Conservation (phyloP, 2,888 invertebrate genomes). For the Cylloceria caligata region DNA sequence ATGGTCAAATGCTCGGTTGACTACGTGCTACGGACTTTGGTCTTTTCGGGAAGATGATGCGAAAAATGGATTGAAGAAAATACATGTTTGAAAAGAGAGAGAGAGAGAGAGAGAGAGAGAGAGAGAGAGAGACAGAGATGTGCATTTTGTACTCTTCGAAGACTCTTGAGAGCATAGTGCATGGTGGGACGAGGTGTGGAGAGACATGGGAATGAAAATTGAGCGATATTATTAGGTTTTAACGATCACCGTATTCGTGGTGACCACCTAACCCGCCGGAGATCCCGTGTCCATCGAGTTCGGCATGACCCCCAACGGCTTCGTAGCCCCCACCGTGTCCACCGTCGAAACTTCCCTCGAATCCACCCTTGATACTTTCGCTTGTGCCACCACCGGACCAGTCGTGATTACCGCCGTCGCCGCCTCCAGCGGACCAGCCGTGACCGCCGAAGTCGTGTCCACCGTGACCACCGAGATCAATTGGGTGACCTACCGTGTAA, state of each 20-base stretch:
- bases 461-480: slow-evolving; percentile 83
- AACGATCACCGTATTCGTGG: slow-evolving; percentile 65
- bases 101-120: neutral
- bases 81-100: neutral
- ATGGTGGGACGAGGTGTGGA: neutral
- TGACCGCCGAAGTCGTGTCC: slow-evolving; percentile 71
- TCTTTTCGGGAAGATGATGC: slow-evolving; percentile 14
- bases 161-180: neutral
- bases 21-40: slow-evolving; percentile 38
- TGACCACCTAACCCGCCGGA: slow-evolving; percentile 69
- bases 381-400: slow-evolving; percentile 7
- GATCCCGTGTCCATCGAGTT: slow-evolving; percentile 60
- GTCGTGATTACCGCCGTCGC: slow-evolving; percentile 70
- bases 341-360: slow-evolving; percentile 19
- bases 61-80: neutral
- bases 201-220: neutral
- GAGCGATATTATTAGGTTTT: neutral
- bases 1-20: neutral
- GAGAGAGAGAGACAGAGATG: neutral
- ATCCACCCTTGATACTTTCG: slow-evolving; percentile 40
- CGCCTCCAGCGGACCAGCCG: slow-evolving; percentile 73
- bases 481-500: slow-evolving; percentile 88
- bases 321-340: slow-evolving; percentile 31
- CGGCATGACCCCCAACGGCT: slow-evolving; percentile 7
- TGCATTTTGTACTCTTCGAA: neutral